Base-by-base conservation (phyloP, 2,888 invertebrate genomes). In the Philereme transversata region DNA sequence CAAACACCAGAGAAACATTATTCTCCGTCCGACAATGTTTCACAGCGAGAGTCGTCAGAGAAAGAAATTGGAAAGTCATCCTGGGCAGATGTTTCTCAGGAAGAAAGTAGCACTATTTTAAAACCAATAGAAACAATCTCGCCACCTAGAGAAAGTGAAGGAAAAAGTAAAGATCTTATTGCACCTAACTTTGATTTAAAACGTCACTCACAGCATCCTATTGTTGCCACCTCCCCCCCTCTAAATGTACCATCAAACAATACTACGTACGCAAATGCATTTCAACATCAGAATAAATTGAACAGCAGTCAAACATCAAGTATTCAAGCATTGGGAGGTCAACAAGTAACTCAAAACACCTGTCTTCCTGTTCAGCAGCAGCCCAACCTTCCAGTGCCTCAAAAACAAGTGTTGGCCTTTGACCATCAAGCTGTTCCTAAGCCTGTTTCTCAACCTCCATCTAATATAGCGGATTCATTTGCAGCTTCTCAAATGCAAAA, bases 1-100 rank as follows among this genome's bases (percentile, higher is more conserved):
- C 80, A 72, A 83, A 93, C 35, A 87, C 93, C 64, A 74, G 95
- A 77, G 90, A 93, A 78, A 89, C 94, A 62, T 81, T 93, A 71
- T 78, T 90, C 74, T 41, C 89, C 90, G 7, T 80, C 84, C 5
- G 86, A 90, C 2, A 86, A 81, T 72, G 58, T 75, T 60, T 77
- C 84, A n/a, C 86, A 84, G 64, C 81, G 90, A 60, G 94, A 94
- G 71, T 92, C 92, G 4, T 72, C 79, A 54, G 93, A 92, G 76
- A 93, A 84, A 79, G 89, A 90, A 74, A 86, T 82, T 64, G 79
- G 83, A 9, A 87, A 83, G 78, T 77, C 90, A 44, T 90, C 92
- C 1, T 93, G 93, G 93, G 93, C 93, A 40, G 93, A 93, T 64
- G 84, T 80, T 34, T 72, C 90, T 40, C 90, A 87, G 70, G 93